Percentiles rank a stretch among this genome's conserved stretches.
phyloP scores from a whole-genome alignment of 2,888 invertebrate genomes.

The Keiferia lycopersicella region DNA sequence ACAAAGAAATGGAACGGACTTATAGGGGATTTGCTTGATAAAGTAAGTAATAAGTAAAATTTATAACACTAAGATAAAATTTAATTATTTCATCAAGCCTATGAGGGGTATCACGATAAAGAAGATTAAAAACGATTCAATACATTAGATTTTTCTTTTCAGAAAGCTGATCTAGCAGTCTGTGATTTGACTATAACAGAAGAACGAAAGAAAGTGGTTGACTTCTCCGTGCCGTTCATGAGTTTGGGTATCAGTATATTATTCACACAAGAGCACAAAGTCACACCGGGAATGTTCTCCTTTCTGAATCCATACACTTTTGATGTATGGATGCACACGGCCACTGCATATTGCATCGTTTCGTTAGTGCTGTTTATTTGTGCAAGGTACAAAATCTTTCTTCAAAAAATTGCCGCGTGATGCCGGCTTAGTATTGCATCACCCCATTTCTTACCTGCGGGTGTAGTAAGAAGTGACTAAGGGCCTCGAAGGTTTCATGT shows the following conservation, averaged over 20 bases:
- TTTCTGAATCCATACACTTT: conserved; percentile 92
- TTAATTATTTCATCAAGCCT: not conserved
- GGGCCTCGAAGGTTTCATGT: too few species aligned
- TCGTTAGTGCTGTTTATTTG: conserved; percentile 90
- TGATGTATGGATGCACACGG: conserved; percentile 93
- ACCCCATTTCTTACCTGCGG: too few species aligned
- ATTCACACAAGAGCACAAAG: conserved; percentile 88
- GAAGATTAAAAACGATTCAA: too few species aligned
- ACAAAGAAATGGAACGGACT: conserved; percentile 69
- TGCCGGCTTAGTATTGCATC: too few species aligned
- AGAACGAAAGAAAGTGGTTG: conserved; percentile 91
- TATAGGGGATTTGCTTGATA: conserved; percentile 66
- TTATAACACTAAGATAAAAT: not conserved
- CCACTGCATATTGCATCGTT: conserved; percentile 91
- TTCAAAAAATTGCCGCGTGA: not conserved
- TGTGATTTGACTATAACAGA: conserved; percentile 95
- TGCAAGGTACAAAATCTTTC: conserved; percentile 81
- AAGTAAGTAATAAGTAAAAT: conserved; percentile 51
- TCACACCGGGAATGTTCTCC: conserved; percentile 90
- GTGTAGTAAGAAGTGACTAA: too few species aligned
- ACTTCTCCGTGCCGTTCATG: conserved; percentile 99
- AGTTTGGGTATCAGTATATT: conserved; percentile 94
- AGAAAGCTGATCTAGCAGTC: conserved; percentile 70
- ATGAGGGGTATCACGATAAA: too few species aligned
- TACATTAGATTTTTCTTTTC: conserved; percentile 31